Conservation (phyloP, 2,113 vertebrate species). For the Rafetus swinhoei region DNA sequence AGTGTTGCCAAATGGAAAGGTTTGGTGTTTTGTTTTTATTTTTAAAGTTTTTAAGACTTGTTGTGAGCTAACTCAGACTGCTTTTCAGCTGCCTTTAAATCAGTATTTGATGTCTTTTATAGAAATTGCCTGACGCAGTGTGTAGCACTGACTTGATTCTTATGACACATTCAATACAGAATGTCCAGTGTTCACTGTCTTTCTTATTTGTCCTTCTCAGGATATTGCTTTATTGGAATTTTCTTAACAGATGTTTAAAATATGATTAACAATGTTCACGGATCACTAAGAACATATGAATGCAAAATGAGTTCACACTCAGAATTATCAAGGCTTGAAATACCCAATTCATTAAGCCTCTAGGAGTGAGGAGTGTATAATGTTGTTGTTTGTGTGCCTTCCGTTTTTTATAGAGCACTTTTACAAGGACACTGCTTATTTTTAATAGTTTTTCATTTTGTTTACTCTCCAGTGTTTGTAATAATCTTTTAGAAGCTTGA, state of each 20-base stretch:
- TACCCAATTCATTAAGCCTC: conserved; percentile 22
- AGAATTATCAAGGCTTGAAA: conserved; percentile 7
- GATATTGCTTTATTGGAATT: neutral
- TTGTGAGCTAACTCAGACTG: neutral
- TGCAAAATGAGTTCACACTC: conserved; percentile 28
- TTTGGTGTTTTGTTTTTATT: neutral
- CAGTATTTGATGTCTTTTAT: neutral
- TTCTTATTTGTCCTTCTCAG: conserved; percentile 33
- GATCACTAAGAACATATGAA: conserved; percentile 16
- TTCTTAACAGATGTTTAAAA: conserved; percentile 42
- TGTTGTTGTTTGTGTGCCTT: conserved; percentile 52
- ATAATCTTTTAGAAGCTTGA: conserved; percentile 70
- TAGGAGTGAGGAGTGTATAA: neutral
- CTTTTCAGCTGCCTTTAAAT: neutral
- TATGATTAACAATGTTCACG: neutral
- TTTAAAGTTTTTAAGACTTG: conserved; percentile 18
- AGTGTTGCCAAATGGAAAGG: conserved; percentile 3
- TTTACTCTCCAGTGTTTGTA: conserved; percentile 70
- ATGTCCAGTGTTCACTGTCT: neutral
- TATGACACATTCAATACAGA: neutral
- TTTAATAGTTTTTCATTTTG: conserved; percentile 42
- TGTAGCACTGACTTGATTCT: conserved; percentile 11
- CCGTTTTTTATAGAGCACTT: conserved; percentile 65
- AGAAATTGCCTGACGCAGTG: neutral
- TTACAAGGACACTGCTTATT: conserved; percentile 53